Evolutionary conservation across 2,888 invertebrate genomes (phyloP).

Genomic region (Oxytorus armatus): DNA sequence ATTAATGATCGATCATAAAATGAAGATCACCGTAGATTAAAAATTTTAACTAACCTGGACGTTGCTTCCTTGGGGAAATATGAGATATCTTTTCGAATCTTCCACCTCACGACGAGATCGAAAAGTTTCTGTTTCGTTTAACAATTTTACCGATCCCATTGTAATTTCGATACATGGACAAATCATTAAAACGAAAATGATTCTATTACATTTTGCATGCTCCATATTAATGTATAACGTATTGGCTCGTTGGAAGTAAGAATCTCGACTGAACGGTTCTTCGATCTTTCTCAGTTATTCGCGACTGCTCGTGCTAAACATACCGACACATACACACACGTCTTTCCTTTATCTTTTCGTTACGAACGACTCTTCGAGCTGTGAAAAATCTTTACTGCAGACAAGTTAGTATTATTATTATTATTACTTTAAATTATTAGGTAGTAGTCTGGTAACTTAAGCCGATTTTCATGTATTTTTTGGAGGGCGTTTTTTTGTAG

Average conservation of each 20-base stretch:
- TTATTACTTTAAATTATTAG: not conserved
- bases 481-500: no score
- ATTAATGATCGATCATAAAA: not conserved
- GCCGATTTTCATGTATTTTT: no score
- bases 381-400: not conserved
- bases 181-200: slow-evolving; percentile 27
- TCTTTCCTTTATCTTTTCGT: slow-evolving; percentile 10
- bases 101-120: slow-evolving; percentile 76
- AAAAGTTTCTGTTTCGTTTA: slow-evolving; percentile 9
- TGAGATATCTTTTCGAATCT: slow-evolving; percentile 84
- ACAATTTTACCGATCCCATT: slow-evolving; percentile 6
- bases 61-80: slow-evolving; percentile 88
- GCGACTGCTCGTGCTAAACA: slow-evolving; percentile 29
- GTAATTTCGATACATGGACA: not conserved
- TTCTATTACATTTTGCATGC: slow-evolving; percentile 12
- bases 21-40: slow-evolving; percentile 41
- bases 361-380: slow-evolving; percentile 14
- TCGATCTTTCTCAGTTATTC: slow-evolving; percentile 28
- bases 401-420: slow-evolving; percentile 1
- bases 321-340: not conserved
- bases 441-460: no score
- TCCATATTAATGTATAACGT: slow-evolving; percentile 29
- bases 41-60: slow-evolving; percentile 85
- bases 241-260: slow-evolving; percentile 36
- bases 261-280: slow-evolving; percentile 45